A percentile compares a stretch with the other conserved stretches of the same genome.
Conservation (phyloP, 2,888 invertebrate genomes). For the Spilosoma lubricipeda region DNA sequence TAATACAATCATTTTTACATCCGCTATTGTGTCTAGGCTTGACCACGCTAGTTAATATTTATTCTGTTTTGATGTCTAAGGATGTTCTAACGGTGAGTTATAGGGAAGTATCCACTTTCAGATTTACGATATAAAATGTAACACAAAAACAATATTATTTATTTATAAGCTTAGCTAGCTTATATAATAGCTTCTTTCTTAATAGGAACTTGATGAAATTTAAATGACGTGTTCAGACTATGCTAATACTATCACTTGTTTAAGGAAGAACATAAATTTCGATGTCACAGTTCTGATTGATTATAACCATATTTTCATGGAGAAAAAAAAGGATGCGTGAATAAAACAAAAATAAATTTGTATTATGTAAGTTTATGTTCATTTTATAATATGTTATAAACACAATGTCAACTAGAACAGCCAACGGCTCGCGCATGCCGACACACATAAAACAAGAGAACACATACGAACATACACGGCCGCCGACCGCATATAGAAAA, state of each 20-base stretch:
- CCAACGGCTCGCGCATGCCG: slow-evolving; percentile 60
- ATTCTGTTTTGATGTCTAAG: no score
- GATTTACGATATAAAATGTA: no score
- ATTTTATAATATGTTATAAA: slow-evolving; percentile 85
- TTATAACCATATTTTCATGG: not conserved
- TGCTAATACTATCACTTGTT: not conserved
- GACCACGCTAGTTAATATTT: no score
- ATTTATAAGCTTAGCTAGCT: no score
- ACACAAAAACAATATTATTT: no score
- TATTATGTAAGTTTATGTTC: slow-evolving; percentile 84
- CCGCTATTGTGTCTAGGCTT: no score
- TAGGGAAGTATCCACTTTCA: no score
- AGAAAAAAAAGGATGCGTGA: slow-evolving; percentile 29
- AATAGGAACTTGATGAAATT: no score
- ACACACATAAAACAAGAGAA: slow-evolving; percentile 49
- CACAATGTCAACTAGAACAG: slow-evolving; percentile 79
- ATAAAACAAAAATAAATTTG: slow-evolving; percentile 68
- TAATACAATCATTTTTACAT: no score
- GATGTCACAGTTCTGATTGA: not conserved
- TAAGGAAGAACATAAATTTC: not conserved
- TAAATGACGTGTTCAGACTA: no score
- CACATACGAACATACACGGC: slow-evolving; percentile 33
- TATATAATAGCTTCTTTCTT: no score
- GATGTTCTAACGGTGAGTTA: no score
- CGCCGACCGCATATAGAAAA: slow-evolving; percentile 43